Percentiles rank a stretch among this genome's conserved stretches.
Conservation (phyloP, 2,888 invertebrate genomes). For the Synanthedon myopaeformis region DNA sequence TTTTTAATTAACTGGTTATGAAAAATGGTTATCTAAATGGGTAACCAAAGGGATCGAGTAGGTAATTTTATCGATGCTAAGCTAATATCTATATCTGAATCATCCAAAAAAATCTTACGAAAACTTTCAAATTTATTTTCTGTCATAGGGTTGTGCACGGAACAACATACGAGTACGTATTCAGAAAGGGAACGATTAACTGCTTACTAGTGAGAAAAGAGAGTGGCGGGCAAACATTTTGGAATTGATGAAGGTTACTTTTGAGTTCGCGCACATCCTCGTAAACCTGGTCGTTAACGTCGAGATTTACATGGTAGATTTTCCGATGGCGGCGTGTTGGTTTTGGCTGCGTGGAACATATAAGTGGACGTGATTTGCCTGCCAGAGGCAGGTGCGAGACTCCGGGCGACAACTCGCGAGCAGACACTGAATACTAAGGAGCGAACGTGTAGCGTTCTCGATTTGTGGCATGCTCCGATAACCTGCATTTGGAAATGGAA, state of each 20-base stretch:
- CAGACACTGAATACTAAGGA: slow-evolving; percentile 59
- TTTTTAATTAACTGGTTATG: too few species aligned
- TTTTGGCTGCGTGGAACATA: slow-evolving; percentile 65
- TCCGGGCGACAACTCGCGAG: slow-evolving; percentile 44
- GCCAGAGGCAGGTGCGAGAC: slow-evolving; percentile 46
- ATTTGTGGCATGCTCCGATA: slow-evolving; percentile 67
- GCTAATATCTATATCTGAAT: too few species aligned
- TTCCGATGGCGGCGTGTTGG: slow-evolving; percentile 42
- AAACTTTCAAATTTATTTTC: too few species aligned
- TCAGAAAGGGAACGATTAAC: too few species aligned
- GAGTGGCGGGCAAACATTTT: slow-evolving; percentile 3
- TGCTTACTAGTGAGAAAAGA: too few species aligned
- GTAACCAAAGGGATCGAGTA: too few species aligned
- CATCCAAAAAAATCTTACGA: too few species aligned
- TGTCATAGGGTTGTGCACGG: too few species aligned
- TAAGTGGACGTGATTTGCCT: slow-evolving; percentile 64
- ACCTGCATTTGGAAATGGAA: slow-evolving; percentile 68
- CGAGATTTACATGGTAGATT: slow-evolving; percentile 67
- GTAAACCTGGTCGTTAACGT: slow-evolving; percentile 63
- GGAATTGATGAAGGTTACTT: slow-evolving; percentile 18
- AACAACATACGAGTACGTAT: too few species aligned
- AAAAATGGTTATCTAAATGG: too few species aligned
- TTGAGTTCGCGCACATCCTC: slow-evolving; percentile 44
- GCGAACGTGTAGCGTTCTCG: slow-evolving; percentile 55
- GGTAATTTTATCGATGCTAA: too few species aligned